These are phyloP conservation scores for Tholera decimalis DNA, from an alignment of 2,888 invertebrate genomes.

Conservation along the genomic window DNA sequence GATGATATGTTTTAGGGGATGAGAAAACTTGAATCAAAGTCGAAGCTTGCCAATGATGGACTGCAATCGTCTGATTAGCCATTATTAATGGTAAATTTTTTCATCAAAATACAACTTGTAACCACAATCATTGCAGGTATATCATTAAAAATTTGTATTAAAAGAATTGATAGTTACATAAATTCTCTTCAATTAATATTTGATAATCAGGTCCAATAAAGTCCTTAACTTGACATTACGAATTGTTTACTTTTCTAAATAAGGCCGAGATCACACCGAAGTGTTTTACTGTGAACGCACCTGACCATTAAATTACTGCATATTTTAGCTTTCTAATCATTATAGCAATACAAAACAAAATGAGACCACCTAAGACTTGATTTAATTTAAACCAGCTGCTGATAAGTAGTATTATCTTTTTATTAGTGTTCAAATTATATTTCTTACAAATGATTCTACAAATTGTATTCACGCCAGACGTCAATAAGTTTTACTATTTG, in stretches of 20 bases:
- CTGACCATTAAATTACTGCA: background rate
- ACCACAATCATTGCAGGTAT: too few relatives aligned
- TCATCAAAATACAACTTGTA: too few relatives aligned
- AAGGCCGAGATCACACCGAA: constrained; percentile 13
- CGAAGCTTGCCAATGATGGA: too few relatives aligned
- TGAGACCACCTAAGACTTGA: background rate
- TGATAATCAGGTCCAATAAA: constrained; percentile 39
- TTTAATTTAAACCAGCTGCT: constrained; percentile 10
- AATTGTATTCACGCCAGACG: constrained; percentile 8
- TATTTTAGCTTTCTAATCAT: constrained; percentile 11
- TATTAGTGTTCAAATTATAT: constrained; percentile 6
- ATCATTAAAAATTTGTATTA: too few relatives aligned
- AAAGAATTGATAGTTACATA: constrained; percentile 2
- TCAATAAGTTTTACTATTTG: constrained; percentile 16
- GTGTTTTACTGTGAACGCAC: background rate
- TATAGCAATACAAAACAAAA: background rate
- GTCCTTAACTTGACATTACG: constrained; percentile 29
- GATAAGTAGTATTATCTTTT: constrained; percentile 15
- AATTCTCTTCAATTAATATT: constrained; percentile 1
- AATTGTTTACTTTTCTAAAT: constrained; percentile 24
- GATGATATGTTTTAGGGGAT: too few relatives aligned
- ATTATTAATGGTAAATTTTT: too few relatives aligned
- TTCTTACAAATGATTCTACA: background rate
- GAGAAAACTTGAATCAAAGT: too few relatives aligned
- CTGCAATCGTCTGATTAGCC: too few relatives aligned